Base-by-base conservation (phyloP, 2,797 vertebrate species). In the Chloroceryle inda region DNA sequence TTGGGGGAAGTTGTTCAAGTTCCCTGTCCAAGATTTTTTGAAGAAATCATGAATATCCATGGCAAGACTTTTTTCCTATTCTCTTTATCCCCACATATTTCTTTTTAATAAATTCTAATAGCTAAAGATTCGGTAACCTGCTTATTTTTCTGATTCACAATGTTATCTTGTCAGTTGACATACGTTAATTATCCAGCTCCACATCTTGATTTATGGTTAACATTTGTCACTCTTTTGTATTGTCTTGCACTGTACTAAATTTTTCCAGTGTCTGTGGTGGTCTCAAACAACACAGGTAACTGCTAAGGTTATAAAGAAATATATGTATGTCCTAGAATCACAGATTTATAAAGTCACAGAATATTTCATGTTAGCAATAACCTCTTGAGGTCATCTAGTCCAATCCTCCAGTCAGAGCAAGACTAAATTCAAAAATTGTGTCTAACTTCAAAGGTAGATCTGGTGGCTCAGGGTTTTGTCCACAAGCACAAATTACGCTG, bases 1-100 rank as follows among this genome's bases (percentile, higher is more conserved):
- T 96, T 98, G 16, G 98, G 98, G 17, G 98, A 99, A 89, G 97
- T 98, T 87, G 97, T 99, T 80, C 98, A 98, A 66, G 94, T 98
- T 21, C 98, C 98, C 49, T 99, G 99, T 74, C 98, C 98, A 1
- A 98, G 95, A 29, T 97, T 99, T 79, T 99, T 99, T 84, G 98
- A 98, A 96, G 98, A 98, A 97, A 98, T 99, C 89, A 98, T 98
- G 95, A 98, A 96, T 76, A 98, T 96, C 59, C 98, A 98, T 5
- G 98, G 98, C 98, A 97, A 97, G 95, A 58, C 2, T 20, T 42
- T 37, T 87, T 84, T 45, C 38, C 1, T 80, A 7, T 74, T 74
- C 7, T 64, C 80, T 38, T 64, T 42, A 31, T 58, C 4, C 6
- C 8, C 31, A 38, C 2, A 3, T 52, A 42, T 27, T 37, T 78